These are phyloP conservation scores for Tenebrosternarchus preto DNA, from an alignment of 2,113 vertebrate genomes.

Conservation along the genomic window DNA sequence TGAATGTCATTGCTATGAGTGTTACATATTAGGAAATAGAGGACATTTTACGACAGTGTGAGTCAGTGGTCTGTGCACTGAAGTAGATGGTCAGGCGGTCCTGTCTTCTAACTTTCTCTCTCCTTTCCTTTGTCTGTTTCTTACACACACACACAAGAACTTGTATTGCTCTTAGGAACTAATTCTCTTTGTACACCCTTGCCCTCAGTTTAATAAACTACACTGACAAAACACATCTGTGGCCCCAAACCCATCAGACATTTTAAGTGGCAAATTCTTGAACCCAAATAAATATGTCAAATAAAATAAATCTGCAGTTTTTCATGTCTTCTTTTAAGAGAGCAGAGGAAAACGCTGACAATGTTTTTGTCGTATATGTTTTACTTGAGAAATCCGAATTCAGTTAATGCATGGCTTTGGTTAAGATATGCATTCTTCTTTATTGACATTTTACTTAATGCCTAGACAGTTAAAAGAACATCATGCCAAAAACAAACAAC, in stretches of 20 bases:
- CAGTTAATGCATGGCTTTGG: not conserved
- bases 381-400: not conserved
- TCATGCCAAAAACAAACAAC: too few relatives aligned
- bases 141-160: slow-evolving; percentile 5
- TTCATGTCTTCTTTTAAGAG: not conserved
- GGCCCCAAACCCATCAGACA: not conserved
- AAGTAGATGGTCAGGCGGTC: too few relatives aligned
- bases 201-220: not conserved
- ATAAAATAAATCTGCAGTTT: not conserved
- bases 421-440: too few relatives aligned
- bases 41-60: too few relatives aligned
- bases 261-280: too few relatives aligned
- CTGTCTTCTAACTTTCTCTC: too few relatives aligned
- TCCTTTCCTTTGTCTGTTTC: too few relatives aligned
- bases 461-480: too few relatives aligned
- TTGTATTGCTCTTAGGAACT: slow-evolving; percentile 26
- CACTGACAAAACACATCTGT: slow-evolving; percentile 8
- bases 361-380: not conserved
- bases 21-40: too few relatives aligned
- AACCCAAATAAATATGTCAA: not conserved
- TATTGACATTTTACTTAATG: not conserved
- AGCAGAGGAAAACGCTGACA: not conserved
- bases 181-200: slow-evolving; percentile 23
- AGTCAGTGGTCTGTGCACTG: too few relatives aligned
- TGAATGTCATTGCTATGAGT: too few relatives aligned